These are phyloP conservation scores for Apolygus lucorum DNA, from an alignment of 1,140 invertebrate species.

Conservation along the genomic window DNA sequence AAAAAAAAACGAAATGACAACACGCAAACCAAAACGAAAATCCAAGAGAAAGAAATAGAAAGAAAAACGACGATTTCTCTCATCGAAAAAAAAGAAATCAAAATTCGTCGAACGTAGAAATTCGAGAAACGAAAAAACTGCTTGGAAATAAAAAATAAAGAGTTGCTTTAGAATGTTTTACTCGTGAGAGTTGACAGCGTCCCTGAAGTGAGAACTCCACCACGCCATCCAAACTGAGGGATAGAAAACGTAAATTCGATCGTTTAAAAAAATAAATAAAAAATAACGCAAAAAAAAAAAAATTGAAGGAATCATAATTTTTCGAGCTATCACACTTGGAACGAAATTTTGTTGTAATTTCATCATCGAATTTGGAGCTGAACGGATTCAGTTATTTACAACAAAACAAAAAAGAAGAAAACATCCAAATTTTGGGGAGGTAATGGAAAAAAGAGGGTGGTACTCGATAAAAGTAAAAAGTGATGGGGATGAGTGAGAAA, in stretches of 20 bases:
- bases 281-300: constrained; percentile 9
- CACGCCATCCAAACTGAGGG: constrained; percentile 74
- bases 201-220: constrained; percentile 89
- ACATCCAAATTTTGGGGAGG: no score
- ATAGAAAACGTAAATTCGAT: constrained; percentile 23
- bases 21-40: constrained; percentile 31
- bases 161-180: constrained; percentile 38
- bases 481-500: no score
- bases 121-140: constrained; percentile 23
- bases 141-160: constrained; percentile 20
- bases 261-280: constrained; percentile 21
- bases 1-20: not conserved
- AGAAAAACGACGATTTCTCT: not conserved
- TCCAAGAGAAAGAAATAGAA: constrained; percentile 25
- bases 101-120: not conserved
- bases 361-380: no score
- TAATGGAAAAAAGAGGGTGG: no score
- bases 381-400: no score
- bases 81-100: not conserved
- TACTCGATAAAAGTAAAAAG: no score
- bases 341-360: no score
- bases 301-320: no score
- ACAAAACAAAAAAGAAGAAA: no score
- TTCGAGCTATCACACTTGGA: no score
- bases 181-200: constrained; percentile 71